A percentile compares a stretch with the other conserved stretches of the same genome.
These are phyloP conservation scores for Pseudanteris insignis DNA, from an alignment of 2,888 invertebrate species.

Conservation along the genomic window DNA sequence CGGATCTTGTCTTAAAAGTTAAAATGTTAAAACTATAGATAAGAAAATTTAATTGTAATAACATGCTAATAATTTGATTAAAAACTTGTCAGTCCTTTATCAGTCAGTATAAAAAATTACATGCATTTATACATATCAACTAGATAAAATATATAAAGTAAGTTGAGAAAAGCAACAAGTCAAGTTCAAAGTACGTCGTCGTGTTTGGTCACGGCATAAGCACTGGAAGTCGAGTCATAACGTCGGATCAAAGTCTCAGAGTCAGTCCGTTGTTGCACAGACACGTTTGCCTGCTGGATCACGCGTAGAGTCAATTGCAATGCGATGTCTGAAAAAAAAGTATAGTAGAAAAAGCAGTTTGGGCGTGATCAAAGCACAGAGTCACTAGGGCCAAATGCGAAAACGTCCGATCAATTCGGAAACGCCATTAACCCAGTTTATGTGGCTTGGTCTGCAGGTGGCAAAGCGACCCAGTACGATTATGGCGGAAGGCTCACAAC, in stretches of 20 bases:
- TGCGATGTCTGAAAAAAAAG: slow-evolving; percentile 53
- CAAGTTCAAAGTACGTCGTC: slow-evolving; percentile 61
- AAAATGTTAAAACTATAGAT: neutral
- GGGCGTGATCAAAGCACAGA: slow-evolving; percentile 66
- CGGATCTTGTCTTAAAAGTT: slow-evolving; percentile 43
- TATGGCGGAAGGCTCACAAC: slow-evolving; percentile 64
- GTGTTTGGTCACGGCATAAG: slow-evolving; percentile 60
- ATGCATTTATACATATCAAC: neutral
- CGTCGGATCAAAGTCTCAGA: slow-evolving; percentile 53
- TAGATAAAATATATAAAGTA: slow-evolving; percentile 39
- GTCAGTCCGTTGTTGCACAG: slow-evolving; percentile 60
- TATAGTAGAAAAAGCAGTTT: slow-evolving; percentile 49
- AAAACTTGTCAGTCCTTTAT: neutral
- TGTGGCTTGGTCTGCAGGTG: slow-evolving; percentile 68
- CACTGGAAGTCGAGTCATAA: slow-evolving; percentile 64
- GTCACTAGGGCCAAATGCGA: slow-evolving; percentile 63
- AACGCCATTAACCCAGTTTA: slow-evolving; percentile 67
- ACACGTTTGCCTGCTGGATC: slow-evolving; percentile 64
- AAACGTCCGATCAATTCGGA: slow-evolving; percentile 60
- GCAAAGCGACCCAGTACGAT: slow-evolving; percentile 63
- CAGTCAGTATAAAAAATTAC: neutral
- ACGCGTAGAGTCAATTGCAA: slow-evolving; percentile 63
- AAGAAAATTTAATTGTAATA: slow-evolving; percentile 6
- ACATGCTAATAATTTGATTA: slow-evolving; percentile 5
- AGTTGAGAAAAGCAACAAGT: slow-evolving; percentile 52